Conservation (phyloP, 2,113 vertebrate species). For the Ammodytes marinus region DNA sequence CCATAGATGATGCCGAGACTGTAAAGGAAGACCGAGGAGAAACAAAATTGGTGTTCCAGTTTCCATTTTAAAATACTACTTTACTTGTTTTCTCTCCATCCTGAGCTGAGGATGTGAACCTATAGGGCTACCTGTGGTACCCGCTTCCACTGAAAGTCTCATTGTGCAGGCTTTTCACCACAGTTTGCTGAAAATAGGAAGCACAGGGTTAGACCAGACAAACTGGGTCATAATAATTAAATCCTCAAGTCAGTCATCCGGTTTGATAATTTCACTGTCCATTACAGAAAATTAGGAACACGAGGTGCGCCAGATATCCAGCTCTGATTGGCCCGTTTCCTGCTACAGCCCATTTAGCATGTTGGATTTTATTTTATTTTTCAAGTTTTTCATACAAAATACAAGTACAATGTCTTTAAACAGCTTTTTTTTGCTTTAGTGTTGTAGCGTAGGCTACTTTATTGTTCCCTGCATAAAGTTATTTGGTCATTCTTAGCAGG, state of each 20-base stretch:
- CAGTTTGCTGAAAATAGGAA: conserved; percentile 90
- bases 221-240: background rate
- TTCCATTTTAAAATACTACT: background rate
- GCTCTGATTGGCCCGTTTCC: conserved; percentile 18
- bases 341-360: background rate
- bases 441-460: background rate
- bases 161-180: conserved; percentile 91
- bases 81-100: background rate
- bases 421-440: too few species aligned
- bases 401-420: too few species aligned
- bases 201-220: background rate
- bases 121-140: conserved; percentile 91
- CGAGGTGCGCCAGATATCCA: conserved; percentile 70
- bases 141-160: conserved; percentile 93
- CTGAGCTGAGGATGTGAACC: background rate
- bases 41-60: background rate
- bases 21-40: conserved; percentile 8
- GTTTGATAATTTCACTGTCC: conserved; percentile 60
- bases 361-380: background rate
- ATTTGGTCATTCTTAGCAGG: background rate
- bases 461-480: background rate
- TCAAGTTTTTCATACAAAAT: background rate
- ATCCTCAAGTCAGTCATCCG: conserved; percentile 29
- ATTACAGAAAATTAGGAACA: conserved; percentile 78
- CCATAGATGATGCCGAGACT: conserved; percentile 98